Evolutionary conservation across 2,888 invertebrate genomes (phyloP).

Genomic region (Altica lythri): DNA sequence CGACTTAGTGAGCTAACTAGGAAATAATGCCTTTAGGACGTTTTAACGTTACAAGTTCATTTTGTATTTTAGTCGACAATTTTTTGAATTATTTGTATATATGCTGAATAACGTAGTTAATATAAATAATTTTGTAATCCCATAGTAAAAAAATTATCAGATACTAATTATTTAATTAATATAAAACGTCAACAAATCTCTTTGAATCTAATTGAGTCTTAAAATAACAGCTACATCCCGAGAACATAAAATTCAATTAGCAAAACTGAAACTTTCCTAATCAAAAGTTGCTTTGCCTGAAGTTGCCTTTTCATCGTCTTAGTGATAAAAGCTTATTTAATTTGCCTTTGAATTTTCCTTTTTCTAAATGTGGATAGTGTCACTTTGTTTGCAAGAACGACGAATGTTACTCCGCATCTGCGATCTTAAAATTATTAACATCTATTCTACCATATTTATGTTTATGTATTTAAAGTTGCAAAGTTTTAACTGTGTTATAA

Average conservation of each 20-base stretch:
- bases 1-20: no score
- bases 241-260: conserved; percentile 19
- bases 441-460: no score
- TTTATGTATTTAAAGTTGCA: no score
- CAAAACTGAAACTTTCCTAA: conserved; percentile 19
- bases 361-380: conserved; percentile 13
- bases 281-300: conserved; percentile 14
- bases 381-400: conserved; percentile 1
- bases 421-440: no score
- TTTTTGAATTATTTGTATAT: no score
- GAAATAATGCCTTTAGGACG: no score
- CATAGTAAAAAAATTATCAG: neutral
- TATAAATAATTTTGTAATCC: no score
- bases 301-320: conserved; percentile 19
- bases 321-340: conserved; percentile 20
- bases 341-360: conserved; percentile 11
- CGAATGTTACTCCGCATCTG: neutral
- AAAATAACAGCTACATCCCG: conserved; percentile 12
- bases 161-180: conserved; percentile 11
- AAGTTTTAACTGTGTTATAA: no score
- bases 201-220: conserved; percentile 13
- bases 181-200: conserved; percentile 16
- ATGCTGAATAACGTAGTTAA: no score
- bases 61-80: no score
- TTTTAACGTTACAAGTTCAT: no score